A percentile compares a stretch with the other conserved stretches of the same genome.
Evolutionary conservation across 2,797 vertebrate species (phyloP).

Genomic region (Clarias laeviceps): DNA sequence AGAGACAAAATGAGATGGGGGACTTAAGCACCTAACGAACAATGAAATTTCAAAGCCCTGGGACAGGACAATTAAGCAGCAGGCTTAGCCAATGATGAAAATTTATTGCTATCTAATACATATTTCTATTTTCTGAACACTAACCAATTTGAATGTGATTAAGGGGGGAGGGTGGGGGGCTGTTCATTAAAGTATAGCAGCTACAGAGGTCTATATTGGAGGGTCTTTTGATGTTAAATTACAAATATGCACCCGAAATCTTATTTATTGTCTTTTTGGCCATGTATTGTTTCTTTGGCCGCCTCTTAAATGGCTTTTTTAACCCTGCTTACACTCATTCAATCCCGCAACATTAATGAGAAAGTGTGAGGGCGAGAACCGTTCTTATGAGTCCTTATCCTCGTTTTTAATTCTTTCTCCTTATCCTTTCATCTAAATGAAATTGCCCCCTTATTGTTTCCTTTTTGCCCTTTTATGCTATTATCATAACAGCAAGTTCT

Average conservation of each 20-base stretch:
- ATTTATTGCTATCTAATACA: conserved; percentile 99
- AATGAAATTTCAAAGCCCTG: conserved; percentile 99
- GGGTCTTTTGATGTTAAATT: conserved; percentile 88
- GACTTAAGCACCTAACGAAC: conserved; percentile 99
- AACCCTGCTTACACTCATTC: conserved; percentile 71
- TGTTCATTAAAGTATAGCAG: conserved; percentile 83
- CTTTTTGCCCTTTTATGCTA: conserved; percentile 60
- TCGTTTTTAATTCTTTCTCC: conserved; percentile 66
- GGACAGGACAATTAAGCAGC: conserved; percentile 99
- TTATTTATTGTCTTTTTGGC: conserved; percentile 79
- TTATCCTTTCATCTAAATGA: conserved; percentile 77
- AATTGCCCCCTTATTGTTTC: conserved; percentile 72
- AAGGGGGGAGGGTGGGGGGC: conserved; percentile 83
- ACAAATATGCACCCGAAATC: conserved; percentile 81
- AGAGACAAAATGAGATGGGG: conserved; percentile 99
- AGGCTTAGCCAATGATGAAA: conserved; percentile 99
- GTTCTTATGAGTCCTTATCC: conserved; percentile 56
- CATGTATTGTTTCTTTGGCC: conserved; percentile 78
- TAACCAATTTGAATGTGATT: conserved; percentile 99
- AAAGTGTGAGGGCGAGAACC: conserved; percentile 55
- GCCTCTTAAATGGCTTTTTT: conserved; percentile 80
- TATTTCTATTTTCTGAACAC: conserved; percentile 99
- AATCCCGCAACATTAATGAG: conserved; percentile 71
- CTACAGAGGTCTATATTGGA: conserved; percentile 81
- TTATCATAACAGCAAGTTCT: conserved; percentile 61